Conservation (phyloP, 2,888 invertebrate genomes). For the Laothoe populi region DNA sequence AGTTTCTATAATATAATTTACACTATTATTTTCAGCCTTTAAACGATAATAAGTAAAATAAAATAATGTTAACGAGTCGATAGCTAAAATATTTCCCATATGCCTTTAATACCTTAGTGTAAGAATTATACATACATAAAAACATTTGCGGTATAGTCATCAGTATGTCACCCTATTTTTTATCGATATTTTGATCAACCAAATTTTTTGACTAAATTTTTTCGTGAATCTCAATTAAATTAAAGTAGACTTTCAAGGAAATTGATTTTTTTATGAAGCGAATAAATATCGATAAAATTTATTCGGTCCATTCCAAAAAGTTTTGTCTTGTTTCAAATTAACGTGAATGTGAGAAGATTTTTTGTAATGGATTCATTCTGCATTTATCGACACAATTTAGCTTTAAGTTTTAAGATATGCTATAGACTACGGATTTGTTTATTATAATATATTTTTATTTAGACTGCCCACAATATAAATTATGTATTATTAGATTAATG, state of each 20-base stretch:
- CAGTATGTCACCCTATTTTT: constrained; percentile 29
- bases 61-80: constrained; percentile 7
- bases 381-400: constrained; percentile 8
- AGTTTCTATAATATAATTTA: neutral
- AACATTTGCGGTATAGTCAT: too few species aligned
- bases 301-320: neutral
- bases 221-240: neutral
- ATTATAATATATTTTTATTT: constrained; percentile 11
- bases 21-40: neutral
- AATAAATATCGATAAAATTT: constrained; percentile 1
- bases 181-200: constrained; percentile 29
- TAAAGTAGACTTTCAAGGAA: neutral
- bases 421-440: constrained; percentile 4
- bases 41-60: neutral
- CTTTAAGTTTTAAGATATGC: neutral
- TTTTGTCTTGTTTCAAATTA: neutral
- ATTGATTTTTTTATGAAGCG: neutral
- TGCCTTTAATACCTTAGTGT: neutral
- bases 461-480: constrained; percentile 18
- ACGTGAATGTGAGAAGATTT: neutral
- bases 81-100: constrained; percentile 3
- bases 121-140: neutral
- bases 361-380: neutral
- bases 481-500: constrained; percentile 45
- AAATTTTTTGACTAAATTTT: neutral